A percentile compares a stretch with the other conserved stretches of the same genome.
Evolutionary conservation across 2,888 invertebrate species (phyloP).

Genomic region (Schrankia costaestrigalis): DNA sequence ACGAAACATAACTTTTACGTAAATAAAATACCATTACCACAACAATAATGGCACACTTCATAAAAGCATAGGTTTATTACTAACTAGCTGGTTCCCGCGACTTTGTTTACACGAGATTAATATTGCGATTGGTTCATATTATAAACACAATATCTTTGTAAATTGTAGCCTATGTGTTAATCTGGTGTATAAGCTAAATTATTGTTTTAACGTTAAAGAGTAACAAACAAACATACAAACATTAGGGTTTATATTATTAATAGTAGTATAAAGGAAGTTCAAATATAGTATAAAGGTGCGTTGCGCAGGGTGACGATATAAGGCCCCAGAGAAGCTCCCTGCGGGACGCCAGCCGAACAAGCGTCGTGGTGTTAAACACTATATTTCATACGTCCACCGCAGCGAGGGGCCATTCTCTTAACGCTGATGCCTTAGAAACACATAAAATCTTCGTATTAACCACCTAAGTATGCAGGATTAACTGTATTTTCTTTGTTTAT

Average conservation of each 20-base stretch:
- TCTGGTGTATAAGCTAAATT: too few relatives aligned
- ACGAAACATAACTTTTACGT: slow-evolving; percentile 10
- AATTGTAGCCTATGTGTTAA: too few relatives aligned
- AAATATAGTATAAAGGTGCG: slow-evolving; percentile 17
- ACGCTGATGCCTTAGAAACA: slow-evolving; percentile 51
- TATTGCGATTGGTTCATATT: too few relatives aligned
- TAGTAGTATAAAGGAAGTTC: slow-evolving; percentile 5
- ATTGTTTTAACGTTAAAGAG: too few relatives aligned
- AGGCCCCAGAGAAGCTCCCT: slow-evolving; percentile 22
- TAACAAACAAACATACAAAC: too few relatives aligned
- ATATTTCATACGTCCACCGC: slow-evolving; percentile 70
- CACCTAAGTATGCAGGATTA: slow-evolving; percentile 35
- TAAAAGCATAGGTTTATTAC: slow-evolving; percentile 24
- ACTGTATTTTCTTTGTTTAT: too few relatives aligned
- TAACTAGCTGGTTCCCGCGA: too few relatives aligned
- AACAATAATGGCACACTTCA: slow-evolving; percentile 14
- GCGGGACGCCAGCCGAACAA: slow-evolving; percentile 59
- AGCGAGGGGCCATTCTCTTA: slow-evolving; percentile 60
- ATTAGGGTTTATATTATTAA: too few relatives aligned
- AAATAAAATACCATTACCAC: slow-evolving; percentile 8
- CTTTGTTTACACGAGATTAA: too few relatives aligned
- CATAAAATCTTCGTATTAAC: slow-evolving; percentile 60
- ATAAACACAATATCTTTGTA: too few relatives aligned
- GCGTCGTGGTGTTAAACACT: slow-evolving; percentile 73
- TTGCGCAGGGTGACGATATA: slow-evolving; percentile 34